A percentile compares a stretch with the other conserved stretches of the same genome.
Evolutionary conservation across 2,113 vertebrate species (phyloP).

Genomic region (Psilopogon haemacephalus): DNA sequence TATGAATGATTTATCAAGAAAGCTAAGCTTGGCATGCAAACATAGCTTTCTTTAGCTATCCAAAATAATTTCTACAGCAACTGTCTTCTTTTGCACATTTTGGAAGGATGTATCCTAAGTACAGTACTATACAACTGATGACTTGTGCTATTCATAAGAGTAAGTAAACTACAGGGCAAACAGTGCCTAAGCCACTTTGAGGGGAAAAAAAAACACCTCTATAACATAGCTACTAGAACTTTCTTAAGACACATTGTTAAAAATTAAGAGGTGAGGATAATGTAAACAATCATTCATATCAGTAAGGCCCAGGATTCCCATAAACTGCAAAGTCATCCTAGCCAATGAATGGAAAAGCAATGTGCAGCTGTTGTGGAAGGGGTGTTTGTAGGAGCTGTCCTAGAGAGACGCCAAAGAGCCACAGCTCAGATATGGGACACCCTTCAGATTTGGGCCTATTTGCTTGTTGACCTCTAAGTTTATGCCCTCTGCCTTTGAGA

Average conservation of each 20-base stretch:
- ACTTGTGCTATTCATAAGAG: conserved; percentile 4
- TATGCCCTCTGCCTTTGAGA: background rate
- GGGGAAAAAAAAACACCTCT: background rate
- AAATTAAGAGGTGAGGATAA: background rate
- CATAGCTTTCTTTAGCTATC: background rate
- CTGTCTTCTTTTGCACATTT: conserved; percentile 21
- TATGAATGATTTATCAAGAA: conserved; percentile 22
- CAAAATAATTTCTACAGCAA: conserved; percentile 30
- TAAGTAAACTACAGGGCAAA: background rate
- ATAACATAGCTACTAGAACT: background rate
- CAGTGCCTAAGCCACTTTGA: background rate
- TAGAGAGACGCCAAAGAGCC: background rate
- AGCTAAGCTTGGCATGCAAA: background rate
- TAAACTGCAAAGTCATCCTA: conserved; percentile 24
- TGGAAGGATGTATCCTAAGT: background rate
- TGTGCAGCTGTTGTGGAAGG: background rate
- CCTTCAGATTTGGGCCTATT: background rate
- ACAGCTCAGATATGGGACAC: background rate
- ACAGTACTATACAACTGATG: background rate
- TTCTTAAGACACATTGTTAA: conserved; percentile 3
- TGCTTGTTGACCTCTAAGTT: background rate
- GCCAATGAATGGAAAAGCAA: background rate
- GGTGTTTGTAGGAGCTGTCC: background rate
- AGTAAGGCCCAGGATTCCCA: background rate
- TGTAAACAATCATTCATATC: background rate